phyloP scores from a whole-genome alignment of 2,113 vertebrate species.

The Pachypanchax playfairii region DNA sequence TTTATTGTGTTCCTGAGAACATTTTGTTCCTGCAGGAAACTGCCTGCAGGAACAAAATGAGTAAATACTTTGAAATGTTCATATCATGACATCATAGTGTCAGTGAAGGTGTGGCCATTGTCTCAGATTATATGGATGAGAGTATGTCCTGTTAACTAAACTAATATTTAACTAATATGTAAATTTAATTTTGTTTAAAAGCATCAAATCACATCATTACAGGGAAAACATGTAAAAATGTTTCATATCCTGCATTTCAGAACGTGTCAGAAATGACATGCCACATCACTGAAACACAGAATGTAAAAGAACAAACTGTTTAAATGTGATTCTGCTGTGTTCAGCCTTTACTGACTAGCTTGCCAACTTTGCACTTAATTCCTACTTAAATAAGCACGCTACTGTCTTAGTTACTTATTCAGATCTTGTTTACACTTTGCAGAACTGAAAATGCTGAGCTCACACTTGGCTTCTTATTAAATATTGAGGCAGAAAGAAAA shows the following conservation, averaged over 20 bases:
- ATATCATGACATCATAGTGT: constrained; percentile 1
- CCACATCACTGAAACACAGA: neutral
- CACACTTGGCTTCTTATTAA: constrained; percentile 21
- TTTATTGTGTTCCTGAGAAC: neutral
- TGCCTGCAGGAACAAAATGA: neutral
- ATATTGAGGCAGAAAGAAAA: constrained; percentile 14
- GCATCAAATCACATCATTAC: neutral
- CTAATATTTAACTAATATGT: neutral
- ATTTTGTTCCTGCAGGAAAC: neutral
- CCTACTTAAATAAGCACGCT: constrained; percentile 24
- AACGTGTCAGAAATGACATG: neutral
- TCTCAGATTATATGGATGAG: neutral
- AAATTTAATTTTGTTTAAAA: neutral
- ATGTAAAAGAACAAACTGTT: constrained; percentile 4
- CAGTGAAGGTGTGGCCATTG: neutral
- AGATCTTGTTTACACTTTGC: constrained; percentile 35
- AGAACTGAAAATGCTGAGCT: constrained; percentile 16
- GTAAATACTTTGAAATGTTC: constrained; percentile 17
- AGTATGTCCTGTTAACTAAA: constrained; percentile 20
- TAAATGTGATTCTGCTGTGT: neutral
- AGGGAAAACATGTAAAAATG: neutral
- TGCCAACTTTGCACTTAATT: constrained; percentile 7
- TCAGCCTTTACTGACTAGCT: constrained; percentile 2
- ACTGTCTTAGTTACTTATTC: constrained; percentile 31
- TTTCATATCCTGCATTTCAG: neutral